Conservation (phyloP, 2,113 vertebrate species). For the Eolophus roseicapilla region DNA sequence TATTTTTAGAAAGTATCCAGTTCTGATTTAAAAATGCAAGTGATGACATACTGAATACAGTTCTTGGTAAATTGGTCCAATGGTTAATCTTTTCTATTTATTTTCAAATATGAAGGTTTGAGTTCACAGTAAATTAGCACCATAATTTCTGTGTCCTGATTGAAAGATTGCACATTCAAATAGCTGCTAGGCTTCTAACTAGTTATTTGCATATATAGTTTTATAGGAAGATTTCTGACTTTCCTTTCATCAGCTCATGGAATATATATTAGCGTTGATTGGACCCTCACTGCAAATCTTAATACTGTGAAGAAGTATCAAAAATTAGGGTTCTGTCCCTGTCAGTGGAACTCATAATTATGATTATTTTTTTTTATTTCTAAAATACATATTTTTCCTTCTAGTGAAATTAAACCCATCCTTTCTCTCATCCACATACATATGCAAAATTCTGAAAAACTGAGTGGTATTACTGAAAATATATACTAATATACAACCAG, state of each 20-base stretch:
- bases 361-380: not conserved
- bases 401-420: not conserved
- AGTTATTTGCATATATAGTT: slow-evolving; percentile 12
- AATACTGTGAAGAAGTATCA: not conserved
- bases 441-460: not conserved
- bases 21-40: not conserved
- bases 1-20: not conserved
- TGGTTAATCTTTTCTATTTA: slow-evolving; percentile 39
- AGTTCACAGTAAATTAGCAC: slow-evolving; percentile 36
- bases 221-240: not conserved
- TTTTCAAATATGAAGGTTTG: slow-evolving; percentile 40
- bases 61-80: not conserved
- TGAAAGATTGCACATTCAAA: slow-evolving; percentile 40
- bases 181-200: slow-evolving; percentile 12
- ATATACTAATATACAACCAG: not conserved
- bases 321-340: not conserved
- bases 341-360: not conserved
- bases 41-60: not conserved
- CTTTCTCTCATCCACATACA: not conserved
- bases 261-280: slow-evolving; percentile 28
- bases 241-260: slow-evolving; percentile 11
- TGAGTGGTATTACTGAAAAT: not conserved
- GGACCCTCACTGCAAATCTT: not conserved
- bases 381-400: not conserved
- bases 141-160: slow-evolving; percentile 33